phyloP scores from a whole-genome alignment of 2,888 invertebrate species.

The Synanthedon formicaeformis region DNA sequence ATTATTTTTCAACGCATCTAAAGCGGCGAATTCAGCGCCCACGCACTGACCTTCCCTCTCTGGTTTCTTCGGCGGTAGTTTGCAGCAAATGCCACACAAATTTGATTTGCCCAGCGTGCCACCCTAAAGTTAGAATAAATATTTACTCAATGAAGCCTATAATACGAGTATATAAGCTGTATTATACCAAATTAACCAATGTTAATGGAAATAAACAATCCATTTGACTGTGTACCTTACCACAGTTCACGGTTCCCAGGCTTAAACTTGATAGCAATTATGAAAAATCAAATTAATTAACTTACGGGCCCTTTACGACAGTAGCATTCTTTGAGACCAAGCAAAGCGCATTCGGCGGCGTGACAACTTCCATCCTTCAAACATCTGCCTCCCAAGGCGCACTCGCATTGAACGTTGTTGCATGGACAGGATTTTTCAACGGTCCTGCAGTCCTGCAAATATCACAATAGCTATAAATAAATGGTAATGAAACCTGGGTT shows the following conservation, averaged over 20 bases:
- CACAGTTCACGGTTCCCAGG: too few species aligned
- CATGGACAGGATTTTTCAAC: conserved; percentile 35
- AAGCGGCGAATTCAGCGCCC: conserved; percentile 36
- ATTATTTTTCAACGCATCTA: conserved; percentile 8
- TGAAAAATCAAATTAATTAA: not conserved
- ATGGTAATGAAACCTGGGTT: not conserved
- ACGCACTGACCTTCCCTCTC: conserved; percentile 20
- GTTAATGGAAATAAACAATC: too few species aligned
- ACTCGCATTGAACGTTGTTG: conserved; percentile 26
- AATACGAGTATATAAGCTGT: not conserved
- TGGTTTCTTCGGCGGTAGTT: conserved; percentile 8
- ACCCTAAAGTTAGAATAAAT: conserved; percentile 18
- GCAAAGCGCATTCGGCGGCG: conserved; percentile 56
- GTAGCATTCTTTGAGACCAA: conserved; percentile 54
- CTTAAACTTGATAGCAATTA: not conserved
- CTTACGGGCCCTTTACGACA: conserved; percentile 21
- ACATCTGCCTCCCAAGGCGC: conserved; percentile 60
- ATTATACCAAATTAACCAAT: too few species aligned
- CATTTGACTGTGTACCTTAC: too few species aligned
- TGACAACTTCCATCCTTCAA: conserved; percentile 45
- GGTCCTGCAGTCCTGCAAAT: conserved; percentile 43
- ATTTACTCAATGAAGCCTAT: not conserved
- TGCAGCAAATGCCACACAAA: conserved; percentile 45
- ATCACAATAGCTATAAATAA: not conserved
- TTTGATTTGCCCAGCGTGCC: conserved; percentile 18